Base-by-base conservation (phyloP, 2,888 invertebrate genomes). In the Octonoba sinensis region DNA sequence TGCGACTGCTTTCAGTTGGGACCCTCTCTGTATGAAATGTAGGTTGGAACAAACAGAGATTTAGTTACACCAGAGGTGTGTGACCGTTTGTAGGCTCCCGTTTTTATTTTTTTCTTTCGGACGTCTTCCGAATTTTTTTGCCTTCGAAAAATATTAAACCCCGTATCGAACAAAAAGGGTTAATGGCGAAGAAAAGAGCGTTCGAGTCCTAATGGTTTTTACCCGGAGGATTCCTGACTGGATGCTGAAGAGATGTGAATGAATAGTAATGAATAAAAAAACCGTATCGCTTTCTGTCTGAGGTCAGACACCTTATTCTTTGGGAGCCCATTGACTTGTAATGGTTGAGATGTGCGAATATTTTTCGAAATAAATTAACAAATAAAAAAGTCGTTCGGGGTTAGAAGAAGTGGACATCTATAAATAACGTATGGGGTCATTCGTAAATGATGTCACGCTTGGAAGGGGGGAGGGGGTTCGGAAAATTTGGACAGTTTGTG, bases 91-190 rank as follows among this genome's bases (percentile, higher is more conserved):
- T 66, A 60, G 70, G 57, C 67, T 67, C 8, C 36, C 44, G 16
- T 8, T 27, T 24, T n/a, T 27, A 60, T 27, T 60, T 60, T n/a
- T 62, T 44, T 18, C 4, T n/a, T 24, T n/a, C 15, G 16, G 27
- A 27, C 36, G 1, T 44, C 44, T 62, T 62, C 44, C 18, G 36
- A n/a, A 12, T 62, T 62, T 36, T 44, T n/a, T 44, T 59, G 22
- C 59, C 44, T 44, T 27, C 27, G 36, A 62, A 44, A 62, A n/a
- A 65, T 79, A 78, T 72, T 73, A 79, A 66, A 65, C 20, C 57
- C 51, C 59, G 27, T 57, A 22, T 78, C 79, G 79, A 79, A 79
- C 79, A 79, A 79, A 79, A 79, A 79, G 79, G 79, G 79, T 79
- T 79, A 79, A 79, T 79, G 60, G 67, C 46, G 67, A 79, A 67